phyloP scores from a whole-genome alignment of 2,888 invertebrate species.

The Oxyteleia sp. region DNA sequence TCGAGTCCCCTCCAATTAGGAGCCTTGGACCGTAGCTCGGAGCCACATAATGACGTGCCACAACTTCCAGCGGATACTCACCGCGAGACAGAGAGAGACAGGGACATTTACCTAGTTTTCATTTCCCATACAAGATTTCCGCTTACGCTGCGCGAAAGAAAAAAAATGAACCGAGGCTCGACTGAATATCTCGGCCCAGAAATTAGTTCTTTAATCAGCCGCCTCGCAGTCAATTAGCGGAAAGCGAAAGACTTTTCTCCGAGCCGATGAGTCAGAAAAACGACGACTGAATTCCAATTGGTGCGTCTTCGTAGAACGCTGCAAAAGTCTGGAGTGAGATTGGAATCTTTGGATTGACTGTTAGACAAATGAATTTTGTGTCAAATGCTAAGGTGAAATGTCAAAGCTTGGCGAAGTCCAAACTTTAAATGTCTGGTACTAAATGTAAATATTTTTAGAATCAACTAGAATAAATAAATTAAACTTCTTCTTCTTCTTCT shows the following conservation, averaged over 20 bases:
- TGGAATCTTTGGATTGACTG: background rate
- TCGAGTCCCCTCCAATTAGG: slow-evolving; percentile 78
- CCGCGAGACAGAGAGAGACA: slow-evolving; percentile 7
- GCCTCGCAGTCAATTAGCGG: slow-evolving; percentile 15
- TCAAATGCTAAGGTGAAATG: too few species aligned
- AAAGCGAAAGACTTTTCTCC: slow-evolving; percentile 4
- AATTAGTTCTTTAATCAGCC: slow-evolving; percentile 24
- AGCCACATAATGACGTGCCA: slow-evolving; percentile 56
- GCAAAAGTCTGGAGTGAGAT: background rate
- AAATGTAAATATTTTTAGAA: too few species aligned
- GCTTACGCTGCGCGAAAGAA: slow-evolving; percentile 6
- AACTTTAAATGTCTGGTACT: too few species aligned
- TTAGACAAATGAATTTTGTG: too few species aligned
- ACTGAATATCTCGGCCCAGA: slow-evolving; percentile 10
- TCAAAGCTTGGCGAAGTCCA: too few species aligned
- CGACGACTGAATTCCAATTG: slow-evolving; percentile 24
- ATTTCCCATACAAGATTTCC: slow-evolving; percentile 38
- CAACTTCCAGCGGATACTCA: slow-evolving; percentile 47
- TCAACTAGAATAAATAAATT: too few species aligned
- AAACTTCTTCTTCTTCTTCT: too few species aligned
- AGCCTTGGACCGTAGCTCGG: slow-evolving; percentile 36
- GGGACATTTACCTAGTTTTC: slow-evolving; percentile 56
- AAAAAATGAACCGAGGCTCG: too few species aligned
- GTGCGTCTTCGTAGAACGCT: background rate
- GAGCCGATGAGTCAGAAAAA: slow-evolving; percentile 4